Base-by-base conservation (phyloP, 92 coral and sea anemone species). In the Palythoa grandiflora region DNA sequence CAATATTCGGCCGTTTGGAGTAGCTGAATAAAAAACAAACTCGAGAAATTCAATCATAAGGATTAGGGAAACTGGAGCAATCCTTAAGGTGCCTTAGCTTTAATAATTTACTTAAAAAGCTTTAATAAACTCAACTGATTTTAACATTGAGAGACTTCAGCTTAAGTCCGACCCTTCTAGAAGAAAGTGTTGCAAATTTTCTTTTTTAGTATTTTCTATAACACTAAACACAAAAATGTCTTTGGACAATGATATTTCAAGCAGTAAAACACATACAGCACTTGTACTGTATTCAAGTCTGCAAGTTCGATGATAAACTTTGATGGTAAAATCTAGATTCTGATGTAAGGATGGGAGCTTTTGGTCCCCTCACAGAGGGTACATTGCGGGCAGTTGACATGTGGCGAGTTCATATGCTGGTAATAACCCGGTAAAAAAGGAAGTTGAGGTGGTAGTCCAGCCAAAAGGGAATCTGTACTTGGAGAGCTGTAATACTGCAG, bases 371-470 rank as follows among this genome's bases (percentile, higher is more conserved):
- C 99, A 68, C 98, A 97, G 78, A 94, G 92, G 19, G 90, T 87
- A 73, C 99, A 97, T 63, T 95, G 98, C 36, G 96, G 95, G 70
- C 96, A 93, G 93, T 93, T 95, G 19, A 89, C 75, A 57, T 85
- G 80, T 40, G 93, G 75, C 71, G 93, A 85, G 90, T 90, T 90
- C 71, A 97, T 61, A 73, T 94, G 97, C 84, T 95, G 98, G 72
- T 97, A 97, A 73, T 97, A 97, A 8, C 95, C 90, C 1, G 98
- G 98, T 57, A 97, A 88, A 54, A 95, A 93, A 0, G 99, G 98
- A 7, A 94, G 77, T 87, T 97, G 98, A 3, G 99, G 89, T 21
- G 93, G 53, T 28, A 90, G 96, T 9, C 86, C 86, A 77, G 94
- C 91, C 61, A 94, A 91, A 35, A 96, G 78, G 15, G 94, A 85